Evolutionary conservation across 1,140 invertebrate genomes (phyloP).

Genomic region (Hormaphis cornu): DNA sequence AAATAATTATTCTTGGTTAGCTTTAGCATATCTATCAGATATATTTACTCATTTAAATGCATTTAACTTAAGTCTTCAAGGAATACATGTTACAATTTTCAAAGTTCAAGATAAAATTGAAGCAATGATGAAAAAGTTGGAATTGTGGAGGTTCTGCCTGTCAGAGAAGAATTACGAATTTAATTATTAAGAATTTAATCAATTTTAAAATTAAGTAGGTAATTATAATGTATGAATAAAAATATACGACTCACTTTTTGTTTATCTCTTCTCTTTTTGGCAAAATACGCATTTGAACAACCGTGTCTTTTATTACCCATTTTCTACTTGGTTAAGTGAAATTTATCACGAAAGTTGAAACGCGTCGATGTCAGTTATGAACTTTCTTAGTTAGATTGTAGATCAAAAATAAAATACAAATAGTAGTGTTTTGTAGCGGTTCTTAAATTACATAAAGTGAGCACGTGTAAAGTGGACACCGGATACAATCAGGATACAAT

Average conservation of each 20-base stretch:
- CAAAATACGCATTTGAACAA: background rate
- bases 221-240: background rate
- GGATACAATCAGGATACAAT: no score
- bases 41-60: slow-evolving; percentile 39
- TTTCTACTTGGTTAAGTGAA: no score
- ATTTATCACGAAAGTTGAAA: no score
- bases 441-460: no score
- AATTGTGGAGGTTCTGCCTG: background rate
- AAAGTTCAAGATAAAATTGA: slow-evolving; percentile 38
- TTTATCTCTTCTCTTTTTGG: background rate
- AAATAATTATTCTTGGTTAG: slow-evolving; percentile 28
- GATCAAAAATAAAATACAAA: no score
- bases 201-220: no score
- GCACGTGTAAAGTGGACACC: no score
- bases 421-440: no score
- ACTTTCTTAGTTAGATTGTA: no score
- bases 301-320: background rate
- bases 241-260: background rate
- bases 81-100: slow-evolving; percentile 35
- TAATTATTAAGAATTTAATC: no score
- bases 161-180: background rate
- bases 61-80: slow-evolving; percentile 38
- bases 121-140: slow-evolving; percentile 36
- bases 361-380: no score
- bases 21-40: slow-evolving; percentile 38